Evolutionary conservation across 2,888 invertebrate species (phyloP).

Genomic region (Drosophila multiciliata): DNA sequence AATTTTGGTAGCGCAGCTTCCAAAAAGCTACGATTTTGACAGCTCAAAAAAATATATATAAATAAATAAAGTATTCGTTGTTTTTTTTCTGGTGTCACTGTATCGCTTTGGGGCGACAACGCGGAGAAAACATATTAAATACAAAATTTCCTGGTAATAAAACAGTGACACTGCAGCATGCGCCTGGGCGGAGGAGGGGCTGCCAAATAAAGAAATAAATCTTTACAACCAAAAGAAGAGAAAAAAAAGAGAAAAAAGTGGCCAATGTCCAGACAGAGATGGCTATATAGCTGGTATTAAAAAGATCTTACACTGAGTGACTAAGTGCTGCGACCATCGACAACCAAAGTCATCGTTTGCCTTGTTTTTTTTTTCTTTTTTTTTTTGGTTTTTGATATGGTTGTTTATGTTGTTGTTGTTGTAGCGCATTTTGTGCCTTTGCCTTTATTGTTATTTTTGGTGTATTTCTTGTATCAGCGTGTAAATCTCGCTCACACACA

Average conservation of each 20-base stretch:
- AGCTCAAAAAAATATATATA: not conserved
- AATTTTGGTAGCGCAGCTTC: constrained; percentile 19
- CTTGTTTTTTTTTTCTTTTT: constrained; percentile 6
- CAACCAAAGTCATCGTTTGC: constrained; percentile 38
- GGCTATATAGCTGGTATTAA: constrained; percentile 21
- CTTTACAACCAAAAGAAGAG: constrained; percentile 52
- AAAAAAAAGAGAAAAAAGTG: constrained; percentile 1
- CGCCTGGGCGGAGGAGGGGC: constrained; percentile 15
- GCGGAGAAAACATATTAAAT: constrained; percentile 79
- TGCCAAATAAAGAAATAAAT: constrained; percentile 75
- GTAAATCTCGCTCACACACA: constrained; percentile 72
- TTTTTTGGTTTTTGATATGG: constrained; percentile 14
- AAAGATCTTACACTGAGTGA: constrained; percentile 59
- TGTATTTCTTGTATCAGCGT: constrained; percentile 75
- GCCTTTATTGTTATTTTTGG: constrained; percentile 64
- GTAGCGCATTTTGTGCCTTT: constrained; percentile 36
- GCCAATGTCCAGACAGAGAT: constrained; percentile 24
- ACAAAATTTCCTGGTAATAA: constrained; percentile 79
- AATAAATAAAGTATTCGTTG: constrained; percentile 1
- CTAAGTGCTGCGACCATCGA: constrained; percentile 63
- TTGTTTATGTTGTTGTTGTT: constrained; percentile 18
- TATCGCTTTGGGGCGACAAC: constrained; percentile 38
- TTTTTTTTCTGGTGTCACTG: constrained; percentile 22
- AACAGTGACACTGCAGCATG: constrained; percentile 46
- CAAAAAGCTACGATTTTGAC: constrained; percentile 13